phyloP scores from a whole-genome alignment of 2,797 vertebrate genomes.

The Sebastiscus tertius region DNA sequence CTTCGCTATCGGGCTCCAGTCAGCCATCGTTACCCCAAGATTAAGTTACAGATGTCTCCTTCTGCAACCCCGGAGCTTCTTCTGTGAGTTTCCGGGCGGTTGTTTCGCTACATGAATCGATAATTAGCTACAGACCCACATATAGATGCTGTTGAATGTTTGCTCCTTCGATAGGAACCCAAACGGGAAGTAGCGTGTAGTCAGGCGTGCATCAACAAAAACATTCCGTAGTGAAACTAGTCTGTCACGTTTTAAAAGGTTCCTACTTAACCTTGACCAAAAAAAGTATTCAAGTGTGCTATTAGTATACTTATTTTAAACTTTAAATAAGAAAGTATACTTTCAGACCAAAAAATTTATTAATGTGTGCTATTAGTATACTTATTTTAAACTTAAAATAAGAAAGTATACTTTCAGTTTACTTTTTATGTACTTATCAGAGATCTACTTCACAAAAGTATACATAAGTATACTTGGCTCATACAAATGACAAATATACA shows the following conservation, averaged over 20 bases:
- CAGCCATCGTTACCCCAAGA: conserved; percentile 80
- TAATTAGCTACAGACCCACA: fast-evolving
- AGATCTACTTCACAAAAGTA: too few relatives aligned
- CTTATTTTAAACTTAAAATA: too few relatives aligned
- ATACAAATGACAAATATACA: too few relatives aligned
- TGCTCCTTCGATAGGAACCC: neutral
- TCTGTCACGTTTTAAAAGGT: neutral
- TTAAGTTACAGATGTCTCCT: fast-evolving
- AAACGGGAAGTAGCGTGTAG: fast-evolving
- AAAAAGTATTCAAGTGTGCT: too few relatives aligned
- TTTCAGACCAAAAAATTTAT: too few relatives aligned
- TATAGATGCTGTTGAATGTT: fast-evolving
- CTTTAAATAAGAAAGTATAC: too few relatives aligned
- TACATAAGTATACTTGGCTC: too few relatives aligned
- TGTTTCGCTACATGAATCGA: neutral
- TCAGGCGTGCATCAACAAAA: conserved; percentile 22
- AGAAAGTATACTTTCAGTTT: too few relatives aligned
- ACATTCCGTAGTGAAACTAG: conserved; percentile 61
- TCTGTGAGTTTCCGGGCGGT: fast-evolving
- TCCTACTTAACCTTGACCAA: conserved; percentile 10
- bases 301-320: too few relatives aligned
- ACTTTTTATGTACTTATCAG: too few relatives aligned
- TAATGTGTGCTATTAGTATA: too few relatives aligned
- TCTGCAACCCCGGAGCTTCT: fast-evolving
- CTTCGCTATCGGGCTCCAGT: conserved; percentile 94